Evolutionary conservation across 2,888 invertebrate species (phyloP), one percentile per base, ranked within the genome.

Genomic region (Spodoptera littoralis): DNA sequence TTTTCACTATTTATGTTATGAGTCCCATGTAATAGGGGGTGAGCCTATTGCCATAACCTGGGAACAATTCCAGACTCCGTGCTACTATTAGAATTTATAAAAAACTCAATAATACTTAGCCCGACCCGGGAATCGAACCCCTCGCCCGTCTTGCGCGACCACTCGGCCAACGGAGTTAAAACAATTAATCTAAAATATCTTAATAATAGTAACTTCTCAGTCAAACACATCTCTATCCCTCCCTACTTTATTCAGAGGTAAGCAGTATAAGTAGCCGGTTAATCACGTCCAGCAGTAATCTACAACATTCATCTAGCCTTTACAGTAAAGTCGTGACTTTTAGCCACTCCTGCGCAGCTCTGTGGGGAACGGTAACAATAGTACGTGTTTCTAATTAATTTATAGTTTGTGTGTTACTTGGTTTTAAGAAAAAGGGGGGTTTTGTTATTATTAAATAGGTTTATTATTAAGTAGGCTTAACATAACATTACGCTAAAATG

Each of bases 301-400:
- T 58, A 43, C 36, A 46, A 27, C 18, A 36, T 36, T 36, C 36
- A 36, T 36, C 36, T 36, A 44, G 51, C 46, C 45, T 46, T 74
- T 70, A 70, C 76, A 64, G 8, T 45, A 36, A 8, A n/a, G 55
- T 72, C 71, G 71, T 72, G 71, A 72, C 71, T 43, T 11, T 63
- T 58, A 75, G 75, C 42, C 60, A 72, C 67, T 73, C 70, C 70
- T 46, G 69, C 61, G 74, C 74, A 52, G 41, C 50, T 52, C 56
- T 42, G 48, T 41, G 48, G 57, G 53, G 24, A 65, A 63, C 54
- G 45, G 72, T 41, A 48, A 71, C 76, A 72, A 76, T 58, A 46
- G 56, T 48, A 60, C 66, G 60, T 18, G 47, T 49, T 55, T 46
- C 56, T 75, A 75, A 71, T 76, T 75, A 75, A 72, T 59, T 55